phyloP scores from a whole-genome alignment of 2,113 vertebrate genomes.

The Perca flavescens region DNA sequence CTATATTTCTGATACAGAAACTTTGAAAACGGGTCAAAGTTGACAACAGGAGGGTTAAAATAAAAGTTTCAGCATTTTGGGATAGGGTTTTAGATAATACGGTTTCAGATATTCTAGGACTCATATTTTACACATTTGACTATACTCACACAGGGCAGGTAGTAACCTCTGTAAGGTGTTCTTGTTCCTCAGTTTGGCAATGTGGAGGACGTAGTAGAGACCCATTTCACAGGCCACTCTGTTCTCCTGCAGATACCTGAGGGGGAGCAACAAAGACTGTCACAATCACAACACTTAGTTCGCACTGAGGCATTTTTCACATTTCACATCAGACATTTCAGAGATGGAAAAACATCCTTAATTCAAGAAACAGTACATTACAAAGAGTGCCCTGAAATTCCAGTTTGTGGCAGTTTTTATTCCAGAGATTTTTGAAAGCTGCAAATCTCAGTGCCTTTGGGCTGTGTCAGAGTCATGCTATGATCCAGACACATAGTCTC shows the following conservation, averaged over 20 bases:
- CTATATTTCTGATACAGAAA: too few species aligned
- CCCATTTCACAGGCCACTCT: conserved; percentile 96
- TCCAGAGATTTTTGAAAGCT: background rate
- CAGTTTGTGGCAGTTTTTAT: background rate
- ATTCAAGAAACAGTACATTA: background rate
- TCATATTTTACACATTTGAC: background rate
- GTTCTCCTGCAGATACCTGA: conserved; percentile 94
- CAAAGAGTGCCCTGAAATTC: background rate
- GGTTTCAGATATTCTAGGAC: background rate
- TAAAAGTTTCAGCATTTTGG: background rate
- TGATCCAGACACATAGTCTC: background rate
- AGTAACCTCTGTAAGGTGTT: conserved; percentile 94
- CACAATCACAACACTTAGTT: background rate
- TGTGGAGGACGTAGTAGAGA: conserved; percentile 94
- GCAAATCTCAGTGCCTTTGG: background rate
- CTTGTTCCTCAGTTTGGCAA: conserved; percentile 95
- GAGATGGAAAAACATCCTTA: background rate
- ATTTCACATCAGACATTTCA: background rate
- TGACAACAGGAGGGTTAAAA: too few species aligned
- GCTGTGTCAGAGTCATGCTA: background rate
- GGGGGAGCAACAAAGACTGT: background rate
- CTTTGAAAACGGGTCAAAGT: too few species aligned
- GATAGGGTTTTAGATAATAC: background rate
- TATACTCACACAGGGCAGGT: conserved; percentile 89
- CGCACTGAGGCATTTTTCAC: background rate